Conservation (phyloP, 2,797 vertebrate species). For the Chaunax sp. region DNA sequence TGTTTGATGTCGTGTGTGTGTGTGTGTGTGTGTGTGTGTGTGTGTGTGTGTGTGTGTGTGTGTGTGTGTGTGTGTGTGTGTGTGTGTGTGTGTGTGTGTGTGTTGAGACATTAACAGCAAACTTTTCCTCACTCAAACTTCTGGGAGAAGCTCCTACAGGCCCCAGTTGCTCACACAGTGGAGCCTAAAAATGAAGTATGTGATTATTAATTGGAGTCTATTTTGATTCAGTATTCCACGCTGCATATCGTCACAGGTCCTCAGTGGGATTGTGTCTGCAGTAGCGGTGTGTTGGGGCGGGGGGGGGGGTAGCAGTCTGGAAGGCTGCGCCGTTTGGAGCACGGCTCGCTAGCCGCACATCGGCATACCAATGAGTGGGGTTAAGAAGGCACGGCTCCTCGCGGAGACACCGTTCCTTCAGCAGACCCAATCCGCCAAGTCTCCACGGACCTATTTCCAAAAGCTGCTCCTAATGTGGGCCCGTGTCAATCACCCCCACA, state of each 20-base stretch:
- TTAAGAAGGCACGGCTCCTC: slow-evolving; percentile 99
- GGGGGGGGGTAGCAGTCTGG: slow-evolving; percentile 85
- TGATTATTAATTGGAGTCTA: slow-evolving; percentile 97
- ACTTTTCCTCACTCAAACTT: slow-evolving; percentile 86
- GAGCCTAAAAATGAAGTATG: slow-evolving; percentile 85
- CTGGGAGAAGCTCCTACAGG: slow-evolving; percentile 68
- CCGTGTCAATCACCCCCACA: slow-evolving; percentile 94
- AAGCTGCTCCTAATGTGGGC: slow-evolving; percentile 97
- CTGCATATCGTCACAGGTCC: slow-evolving; percentile 89
- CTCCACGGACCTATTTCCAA: slow-evolving; percentile 95
- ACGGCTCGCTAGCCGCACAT: slow-evolving; percentile 89
- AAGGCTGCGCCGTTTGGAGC: slow-evolving; percentile 92
- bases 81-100: slow-evolving; percentile 6
- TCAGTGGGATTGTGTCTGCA: slow-evolving; percentile 93
- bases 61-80: slow-evolving; percentile 40
- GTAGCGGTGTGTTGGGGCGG: slow-evolving; percentile 88
- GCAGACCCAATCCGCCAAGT: slow-evolving; percentile 90
- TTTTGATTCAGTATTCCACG: slow-evolving; percentile 95
- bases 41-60: slow-evolving; percentile 2
- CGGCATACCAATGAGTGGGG: slow-evolving; percentile 99
- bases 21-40: slow-evolving; percentile 39
- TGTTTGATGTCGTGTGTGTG: slow-evolving; percentile 64
- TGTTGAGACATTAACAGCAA: slow-evolving; percentile 22
- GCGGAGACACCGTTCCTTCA: slow-evolving; percentile 92
- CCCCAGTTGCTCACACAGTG: slow-evolving; percentile 28